A percentile compares a stretch with the other conserved stretches of the same genome.
These are phyloP conservation scores for Gadus macrocephalus DNA, from an alignment of 2,113 vertebrate species.

Conservation along the genomic window DNA sequence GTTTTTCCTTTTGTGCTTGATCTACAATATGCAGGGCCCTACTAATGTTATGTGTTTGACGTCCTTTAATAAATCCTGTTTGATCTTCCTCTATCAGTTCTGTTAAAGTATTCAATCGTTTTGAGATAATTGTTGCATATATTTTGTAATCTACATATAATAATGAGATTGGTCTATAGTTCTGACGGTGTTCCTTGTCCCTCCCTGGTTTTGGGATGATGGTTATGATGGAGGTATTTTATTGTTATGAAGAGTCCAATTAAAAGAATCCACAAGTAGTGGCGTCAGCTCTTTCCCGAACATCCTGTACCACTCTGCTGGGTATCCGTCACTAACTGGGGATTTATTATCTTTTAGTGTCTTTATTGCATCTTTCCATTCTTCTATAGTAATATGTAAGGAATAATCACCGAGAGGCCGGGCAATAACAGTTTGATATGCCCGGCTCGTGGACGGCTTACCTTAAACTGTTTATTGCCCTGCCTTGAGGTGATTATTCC, in stretches of 20 bases:
- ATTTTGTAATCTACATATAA: constrained; percentile 23
- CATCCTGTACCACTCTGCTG: constrained; percentile 10
- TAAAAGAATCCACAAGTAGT: not conserved
- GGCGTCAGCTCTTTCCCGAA: constrained; percentile 9
- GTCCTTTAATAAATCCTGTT: constrained; percentile 16
- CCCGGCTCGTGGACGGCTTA: too few species aligned
- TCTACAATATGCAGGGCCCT: constrained; percentile 4
- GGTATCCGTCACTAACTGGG: not conserved
- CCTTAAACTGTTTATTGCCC: too few species aligned
- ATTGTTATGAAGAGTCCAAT: not conserved
- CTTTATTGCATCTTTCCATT: too few species aligned
- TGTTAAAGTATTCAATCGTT: constrained; percentile 2
- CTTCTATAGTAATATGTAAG: too few species aligned
- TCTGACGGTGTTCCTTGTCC: not conserved
- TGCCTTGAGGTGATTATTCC: too few species aligned
- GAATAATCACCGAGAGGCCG: too few species aligned
- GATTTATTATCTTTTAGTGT: constrained; percentile 13
- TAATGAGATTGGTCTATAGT: constrained; percentile 9
- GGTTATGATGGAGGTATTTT: not conserved
- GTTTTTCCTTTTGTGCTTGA: not conserved
- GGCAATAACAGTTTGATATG: too few species aligned
- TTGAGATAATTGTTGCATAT: constrained; percentile 9
- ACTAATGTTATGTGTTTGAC: constrained; percentile 22
- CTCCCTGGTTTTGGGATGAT: constrained; percentile 16
- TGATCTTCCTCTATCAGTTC: constrained; percentile 6